Percentiles rank a stretch among this genome's conserved stretches.
Conservation (phyloP, 2,797 vertebrate genomes). For the Sebastes reedi region DNA sequence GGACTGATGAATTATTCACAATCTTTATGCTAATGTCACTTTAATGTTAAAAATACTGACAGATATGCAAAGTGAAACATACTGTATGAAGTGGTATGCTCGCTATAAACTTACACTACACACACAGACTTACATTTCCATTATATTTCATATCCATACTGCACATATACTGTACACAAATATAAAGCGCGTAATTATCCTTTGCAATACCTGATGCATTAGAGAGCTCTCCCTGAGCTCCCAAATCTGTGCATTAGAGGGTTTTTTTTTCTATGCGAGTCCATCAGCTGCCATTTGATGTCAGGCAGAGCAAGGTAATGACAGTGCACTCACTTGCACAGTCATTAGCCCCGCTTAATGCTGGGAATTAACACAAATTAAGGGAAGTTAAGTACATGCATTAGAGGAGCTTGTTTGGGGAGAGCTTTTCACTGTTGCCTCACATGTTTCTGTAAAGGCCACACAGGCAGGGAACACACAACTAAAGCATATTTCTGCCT, state of each 20-base stretch:
- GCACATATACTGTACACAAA: constrained; percentile 59
- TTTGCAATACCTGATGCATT: constrained; percentile 73
- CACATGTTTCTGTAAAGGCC: constrained; percentile 22
- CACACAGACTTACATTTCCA: constrained; percentile 32
- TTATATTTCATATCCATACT: constrained; percentile 55
- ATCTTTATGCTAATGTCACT: constrained; percentile 86
- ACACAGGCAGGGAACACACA: constrained; percentile 19
- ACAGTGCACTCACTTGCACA: constrained; percentile 78
- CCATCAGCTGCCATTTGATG: constrained; percentile 81
- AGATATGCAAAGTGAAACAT: constrained; percentile 67
- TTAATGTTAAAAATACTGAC: constrained; percentile 77
- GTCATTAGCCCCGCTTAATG: constrained; percentile 81
- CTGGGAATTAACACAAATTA: constrained; percentile 84
- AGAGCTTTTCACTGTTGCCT: constrained; percentile 70
- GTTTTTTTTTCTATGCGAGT: constrained; percentile 40
- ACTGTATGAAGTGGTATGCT: constrained; percentile 31
- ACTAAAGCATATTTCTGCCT: constrained; percentile 26
- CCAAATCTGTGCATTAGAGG: constrained; percentile 75
- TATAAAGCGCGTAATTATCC: constrained; percentile 68
- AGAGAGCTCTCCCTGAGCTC: constrained; percentile 68
- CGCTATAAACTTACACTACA: constrained; percentile 17
- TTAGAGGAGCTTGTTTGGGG: constrained; percentile 78
- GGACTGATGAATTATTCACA: constrained; percentile 86
- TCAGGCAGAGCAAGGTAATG: constrained; percentile 78
- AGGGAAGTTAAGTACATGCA: constrained; percentile 83